Percentiles rank a stretch among this genome's conserved stretches.
These are phyloP conservation scores for Heliothis virescens DNA, from an alignment of 1,140 invertebrate species.

Conservation along the genomic window DNA sequence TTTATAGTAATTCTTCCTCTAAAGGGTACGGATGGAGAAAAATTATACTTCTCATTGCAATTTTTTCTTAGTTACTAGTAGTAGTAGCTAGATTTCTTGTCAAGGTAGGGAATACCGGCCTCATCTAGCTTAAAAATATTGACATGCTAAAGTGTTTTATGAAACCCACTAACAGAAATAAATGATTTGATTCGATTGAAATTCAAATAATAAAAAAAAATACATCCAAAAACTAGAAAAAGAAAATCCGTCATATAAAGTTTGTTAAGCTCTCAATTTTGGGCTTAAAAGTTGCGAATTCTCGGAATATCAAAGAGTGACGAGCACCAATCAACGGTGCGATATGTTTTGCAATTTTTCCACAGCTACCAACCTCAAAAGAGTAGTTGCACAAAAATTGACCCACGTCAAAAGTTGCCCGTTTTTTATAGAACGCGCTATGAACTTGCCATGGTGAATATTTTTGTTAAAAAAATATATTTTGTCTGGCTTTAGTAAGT, in stretches of 20 bases:
- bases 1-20: neutral
- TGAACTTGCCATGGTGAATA: neutral
- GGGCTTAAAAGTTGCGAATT: neutral
- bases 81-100: no score
- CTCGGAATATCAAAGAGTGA: neutral
- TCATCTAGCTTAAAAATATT: no score
- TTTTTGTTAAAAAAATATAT: neutral
- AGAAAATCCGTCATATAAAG: neutral
- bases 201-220: neutral
- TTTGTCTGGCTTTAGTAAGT: no score
- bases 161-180: no score
- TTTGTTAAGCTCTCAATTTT: constrained; percentile 17
- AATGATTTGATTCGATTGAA: no score
- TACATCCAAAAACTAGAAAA: neutral
- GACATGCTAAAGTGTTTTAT: no score
- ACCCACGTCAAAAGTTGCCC: constrained; percentile 16
- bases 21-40: no score
- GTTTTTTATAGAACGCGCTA: neutral
- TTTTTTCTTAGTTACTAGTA: no score
- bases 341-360: constrained; percentile 17
- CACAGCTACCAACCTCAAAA: neutral
- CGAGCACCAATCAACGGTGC: constrained; percentile 4
- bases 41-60: no score
- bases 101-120: no score
- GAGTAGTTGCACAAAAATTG: constrained; percentile 19